These are phyloP conservation scores for Argopecten irradians DNA, from an alignment of 1,140 invertebrate genomes.

Conservation along the genomic window DNA sequence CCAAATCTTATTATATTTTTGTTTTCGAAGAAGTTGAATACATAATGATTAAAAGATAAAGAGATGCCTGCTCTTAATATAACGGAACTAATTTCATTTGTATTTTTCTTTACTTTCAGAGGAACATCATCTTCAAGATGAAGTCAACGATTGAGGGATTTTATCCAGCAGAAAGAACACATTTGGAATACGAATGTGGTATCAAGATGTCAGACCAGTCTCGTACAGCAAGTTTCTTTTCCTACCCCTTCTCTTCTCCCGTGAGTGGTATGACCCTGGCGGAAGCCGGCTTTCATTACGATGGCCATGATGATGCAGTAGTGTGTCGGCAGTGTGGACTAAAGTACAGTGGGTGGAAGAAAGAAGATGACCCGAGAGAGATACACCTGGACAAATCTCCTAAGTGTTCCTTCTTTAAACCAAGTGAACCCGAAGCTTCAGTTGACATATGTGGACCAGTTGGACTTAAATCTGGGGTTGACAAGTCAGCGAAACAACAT, in stretches of 20 bases:
- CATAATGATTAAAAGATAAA: too few species aligned
- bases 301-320: constrained; percentile 84
- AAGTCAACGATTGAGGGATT: background rate
- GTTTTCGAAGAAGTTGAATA: too few species aligned
- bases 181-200: background rate
- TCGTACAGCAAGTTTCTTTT: background rate
- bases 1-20: too few species aligned
- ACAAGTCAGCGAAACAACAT: background rate
- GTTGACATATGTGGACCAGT: too few species aligned
- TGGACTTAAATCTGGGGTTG: background rate
- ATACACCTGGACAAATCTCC: constrained; percentile 91
- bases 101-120: background rate
- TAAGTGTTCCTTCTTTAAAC: constrained; percentile 82
- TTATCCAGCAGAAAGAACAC: background rate
- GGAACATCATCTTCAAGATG: background rate
- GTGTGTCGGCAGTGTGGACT: constrained; percentile 91
- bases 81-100: too few species aligned
- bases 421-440: background rate
- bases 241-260: too few species aligned
- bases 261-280: constrained; percentile 30
- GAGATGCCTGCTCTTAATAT: too few species aligned
- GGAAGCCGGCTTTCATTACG: constrained; percentile 62
- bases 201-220: background rate
- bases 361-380: constrained; percentile 89
- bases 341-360: constrained; percentile 90